Base-by-base conservation (phyloP, 2,888 invertebrate genomes). In the Thereva unica region DNA sequence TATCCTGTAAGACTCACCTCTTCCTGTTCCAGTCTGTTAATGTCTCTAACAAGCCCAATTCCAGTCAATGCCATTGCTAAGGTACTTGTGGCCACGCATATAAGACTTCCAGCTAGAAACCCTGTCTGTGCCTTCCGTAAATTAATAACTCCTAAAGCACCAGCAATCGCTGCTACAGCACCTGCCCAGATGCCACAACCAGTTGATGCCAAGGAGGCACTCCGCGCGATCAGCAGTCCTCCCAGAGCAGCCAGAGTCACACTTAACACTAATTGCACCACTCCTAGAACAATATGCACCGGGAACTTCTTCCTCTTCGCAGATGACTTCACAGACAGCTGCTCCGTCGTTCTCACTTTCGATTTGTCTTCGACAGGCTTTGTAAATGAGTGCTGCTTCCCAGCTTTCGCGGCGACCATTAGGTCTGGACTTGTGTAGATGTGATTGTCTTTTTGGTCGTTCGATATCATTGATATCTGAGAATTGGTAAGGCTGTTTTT, bases 131-230 rank as follows among this genome's bases (percentile, higher is more conserved):
- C 78, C 67, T 79, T 79, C 40, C 77, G 75, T 71, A 81, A 75
- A 73, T 80, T 80, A 59, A 81, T 79, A 68, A 80, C 79, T 56
- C 81, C 80, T 71, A 81, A 67, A 40, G 80, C 77, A 47, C 81
- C 81, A 4, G 80, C 78, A 38, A 80, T 75, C 3, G 80, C 79
- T 9, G 79, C 78, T 69, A 78, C 76, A 12, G 77, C 71, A 4
- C 81, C 80, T 6, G 79, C 75, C 80, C 80, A 81, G 71, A 81
- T 76, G 34, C 80, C 81, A 69, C 78, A 77, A 10, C 80, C 79
- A 59, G 78, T 75, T 59, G 76, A 76, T 35, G 80, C 75, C 52
- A 81, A 69, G 45, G 80, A 74, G 38, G 80, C 78, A 67, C 76
- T 78, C 35, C 81, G 77, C 4, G 78, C 79, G 63, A 81, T 74